Conservation (phyloP, 2,113 vertebrate species). For the Hippocampus zosterae region DNA sequence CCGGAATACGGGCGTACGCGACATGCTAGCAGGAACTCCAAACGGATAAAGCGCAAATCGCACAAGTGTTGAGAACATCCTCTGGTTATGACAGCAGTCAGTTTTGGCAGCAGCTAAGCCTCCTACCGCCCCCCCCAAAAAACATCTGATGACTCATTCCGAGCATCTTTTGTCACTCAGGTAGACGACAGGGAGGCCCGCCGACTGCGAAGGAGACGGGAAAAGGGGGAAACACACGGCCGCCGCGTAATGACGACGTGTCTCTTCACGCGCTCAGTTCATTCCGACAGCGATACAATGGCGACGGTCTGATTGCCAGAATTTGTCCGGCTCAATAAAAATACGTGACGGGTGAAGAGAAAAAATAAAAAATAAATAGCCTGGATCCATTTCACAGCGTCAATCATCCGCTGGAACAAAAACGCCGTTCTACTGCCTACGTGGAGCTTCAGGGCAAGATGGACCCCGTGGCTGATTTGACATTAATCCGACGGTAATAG, state of each 20-base stretch:
- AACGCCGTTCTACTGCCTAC: constrained; percentile 35
- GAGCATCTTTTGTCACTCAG: constrained; percentile 29
- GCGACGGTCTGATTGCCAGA: constrained; percentile 52
- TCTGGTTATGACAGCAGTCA: not conserved
- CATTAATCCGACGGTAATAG: constrained; percentile 64
- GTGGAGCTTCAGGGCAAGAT: constrained; percentile 54
- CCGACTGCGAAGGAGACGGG: constrained; percentile 21
- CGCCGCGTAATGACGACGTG: constrained; percentile 45
- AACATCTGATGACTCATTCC: constrained; percentile 14
- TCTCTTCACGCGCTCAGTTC: constrained; percentile 46
- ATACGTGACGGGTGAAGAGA: constrained; percentile 25
- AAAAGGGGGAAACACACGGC: constrained; percentile 29
- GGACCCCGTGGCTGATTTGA: constrained; percentile 44
- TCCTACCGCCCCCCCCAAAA: not conserved
- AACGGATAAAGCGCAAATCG: not conserved
- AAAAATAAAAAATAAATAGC: constrained; percentile 19
- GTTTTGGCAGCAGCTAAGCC: not conserved
- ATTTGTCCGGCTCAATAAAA: constrained; percentile 55
- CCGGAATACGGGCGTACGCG: constrained; percentile 3
- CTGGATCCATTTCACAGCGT: constrained; percentile 53
- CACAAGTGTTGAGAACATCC: not conserved
- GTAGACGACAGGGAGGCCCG: constrained; percentile 28
- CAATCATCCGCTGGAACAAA: constrained; percentile 59
- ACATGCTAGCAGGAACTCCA: not conserved
- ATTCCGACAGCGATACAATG: constrained; percentile 55